These are phyloP conservation scores for Glaucopsyche alexis DNA, from an alignment of 2,888 invertebrate genomes.

Conservation along the genomic window DNA sequence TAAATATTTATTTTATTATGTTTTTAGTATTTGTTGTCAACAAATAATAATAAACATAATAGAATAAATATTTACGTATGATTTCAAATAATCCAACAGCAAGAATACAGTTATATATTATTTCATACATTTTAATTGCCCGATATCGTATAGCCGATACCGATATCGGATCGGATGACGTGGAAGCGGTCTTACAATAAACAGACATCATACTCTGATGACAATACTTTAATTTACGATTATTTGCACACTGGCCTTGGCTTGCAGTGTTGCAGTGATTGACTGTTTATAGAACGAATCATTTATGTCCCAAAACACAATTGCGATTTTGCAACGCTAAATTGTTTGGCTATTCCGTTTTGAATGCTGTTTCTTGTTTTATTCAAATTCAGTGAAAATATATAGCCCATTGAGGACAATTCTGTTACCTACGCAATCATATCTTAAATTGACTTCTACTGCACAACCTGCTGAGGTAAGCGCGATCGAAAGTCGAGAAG, in stretches of 20 bases:
- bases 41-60: too few relatives aligned
- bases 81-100: too few relatives aligned
- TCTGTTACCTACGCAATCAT: neutral
- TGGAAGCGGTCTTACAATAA: conserved; percentile 30
- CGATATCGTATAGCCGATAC: neutral
- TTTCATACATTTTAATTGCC: neutral
- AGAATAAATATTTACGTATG: too few relatives aligned
- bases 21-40: too few relatives aligned
- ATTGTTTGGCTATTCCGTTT: neutral
- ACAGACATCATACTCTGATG: conserved; percentile 51
- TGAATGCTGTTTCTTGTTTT: conserved; percentile 4
- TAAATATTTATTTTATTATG: too few relatives aligned
- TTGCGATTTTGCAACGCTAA: conserved; percentile 16
- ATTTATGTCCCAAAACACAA: conserved; percentile 27
- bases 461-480: too few relatives aligned
- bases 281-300: conserved; percentile 54
- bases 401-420: neutral
- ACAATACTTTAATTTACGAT: conserved; percentile 58
- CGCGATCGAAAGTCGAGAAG: too few relatives aligned
- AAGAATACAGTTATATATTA: too few relatives aligned
- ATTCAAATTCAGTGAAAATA: neutral
- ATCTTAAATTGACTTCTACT: neutral
- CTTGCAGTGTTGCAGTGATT: conserved; percentile 54
- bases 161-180: neutral
- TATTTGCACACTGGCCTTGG: conserved; percentile 53